Percentiles rank a stretch among this genome's conserved stretches.
Conservation (phyloP, 2,113 vertebrate species). For the Platichthys flesus region DNA sequence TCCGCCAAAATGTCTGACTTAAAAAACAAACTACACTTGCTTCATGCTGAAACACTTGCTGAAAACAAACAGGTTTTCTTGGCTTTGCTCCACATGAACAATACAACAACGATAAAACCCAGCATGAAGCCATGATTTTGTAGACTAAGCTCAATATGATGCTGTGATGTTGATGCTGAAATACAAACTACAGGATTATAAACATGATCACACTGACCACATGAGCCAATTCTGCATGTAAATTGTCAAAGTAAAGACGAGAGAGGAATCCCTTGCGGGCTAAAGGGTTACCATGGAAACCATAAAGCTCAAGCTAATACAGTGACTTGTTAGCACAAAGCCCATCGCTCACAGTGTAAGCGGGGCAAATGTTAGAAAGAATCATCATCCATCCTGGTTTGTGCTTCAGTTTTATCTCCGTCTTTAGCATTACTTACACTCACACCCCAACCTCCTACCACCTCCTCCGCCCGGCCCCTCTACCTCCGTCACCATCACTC, state of each 20-base stretch:
- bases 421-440: conserved; percentile 14
- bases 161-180: neutral
- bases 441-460: neutral
- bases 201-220: neutral
- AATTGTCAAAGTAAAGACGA: neutral
- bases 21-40: neutral
- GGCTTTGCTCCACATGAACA: neutral
- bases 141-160: no score
- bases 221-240: neutral
- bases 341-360: neutral
- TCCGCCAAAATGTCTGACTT: no score
- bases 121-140: neutral
- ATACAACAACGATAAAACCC: neutral
- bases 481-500: conserved; percentile 49
- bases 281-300: conserved; percentile 1
- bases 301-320: neutral
- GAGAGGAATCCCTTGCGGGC: neutral
- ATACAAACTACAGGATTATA: neutral
- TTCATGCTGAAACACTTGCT: no score
- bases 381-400: neutral
- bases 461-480: neutral
- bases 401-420: neutral
- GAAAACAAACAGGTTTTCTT: neutral
- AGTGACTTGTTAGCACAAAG: neutral
- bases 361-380: neutral